Evolutionary conservation across 2,888 invertebrate species (phyloP), one percentile per base, ranked within the genome.

Genomic region (Perithous albicinctus): DNA sequence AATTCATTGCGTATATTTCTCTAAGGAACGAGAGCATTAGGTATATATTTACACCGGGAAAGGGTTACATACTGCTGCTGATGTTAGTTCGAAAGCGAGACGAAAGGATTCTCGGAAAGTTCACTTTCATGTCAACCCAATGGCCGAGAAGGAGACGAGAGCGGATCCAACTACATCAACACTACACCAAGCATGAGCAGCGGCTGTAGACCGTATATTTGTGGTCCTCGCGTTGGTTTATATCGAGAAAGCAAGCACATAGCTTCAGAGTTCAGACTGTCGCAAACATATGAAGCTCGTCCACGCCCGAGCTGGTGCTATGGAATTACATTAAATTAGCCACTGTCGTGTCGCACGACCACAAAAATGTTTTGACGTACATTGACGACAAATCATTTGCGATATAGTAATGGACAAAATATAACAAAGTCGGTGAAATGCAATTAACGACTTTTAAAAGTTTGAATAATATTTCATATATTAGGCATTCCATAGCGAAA

Each of bases 31-130:
- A 38, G 35, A 38, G 10, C 20, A 20, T 35, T n/a, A 12, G 15
- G 59, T 46, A 35, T 46, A 61, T 48, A 51, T 77, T 61, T 76
- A 67, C 66, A 66, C 23, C 15, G 26, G 26, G 29, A 56, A n/a
- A n/a, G 51, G 38, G 48, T 46, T 10, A 73, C 64, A 63, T 75
- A 70, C 66, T 7, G 43, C 43, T 41, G 41, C 1, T 41, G 41
- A 43, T 63, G 75, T 51, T 70, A 59, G 32, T 73, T 35, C 18
- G 61, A 54, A 63, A 46, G 54, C 54, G 46, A 63, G 29, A 43
- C 56, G 54, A 35, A 75, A 69, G 38, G 70, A 70, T 80, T 80
- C 80, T 75, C 26, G 64, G 80, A 75, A 75, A 70, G 74, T 61
- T 66, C 32, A 35, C 59, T 32, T 78, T 78, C 66, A 54, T 32